Conservation (phyloP, 2,888 invertebrate species). For the Drosophila neonasuta region DNA sequence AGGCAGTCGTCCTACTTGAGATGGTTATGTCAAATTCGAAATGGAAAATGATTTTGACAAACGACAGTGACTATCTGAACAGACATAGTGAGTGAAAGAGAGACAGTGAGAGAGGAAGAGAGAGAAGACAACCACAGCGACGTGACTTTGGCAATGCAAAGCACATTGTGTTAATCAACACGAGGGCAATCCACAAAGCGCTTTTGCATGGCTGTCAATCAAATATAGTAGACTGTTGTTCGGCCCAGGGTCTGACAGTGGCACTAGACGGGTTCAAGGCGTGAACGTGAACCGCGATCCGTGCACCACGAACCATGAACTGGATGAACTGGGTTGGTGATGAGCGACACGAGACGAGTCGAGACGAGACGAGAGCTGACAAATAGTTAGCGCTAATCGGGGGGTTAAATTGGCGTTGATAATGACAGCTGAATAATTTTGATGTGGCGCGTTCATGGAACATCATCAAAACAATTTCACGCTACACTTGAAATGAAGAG, state of each 20-base stretch:
- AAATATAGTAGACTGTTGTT: conserved; percentile 28
- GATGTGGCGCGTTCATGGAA: conserved; percentile 55
- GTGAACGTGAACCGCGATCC: conserved; percentile 25
- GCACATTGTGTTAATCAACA: conserved; percentile 65
- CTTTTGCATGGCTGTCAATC: conserved; percentile 65
- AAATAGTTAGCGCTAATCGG: conserved; percentile 57
- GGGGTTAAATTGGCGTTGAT: conserved; percentile 62
- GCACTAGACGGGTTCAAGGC: conserved; percentile 38
- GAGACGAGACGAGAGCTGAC: conserved; percentile 33
- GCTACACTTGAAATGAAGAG: conserved; percentile 60
- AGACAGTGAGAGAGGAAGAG: neutral
- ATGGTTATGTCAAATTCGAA: conserved; percentile 60
- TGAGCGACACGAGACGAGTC: conserved; percentile 5
- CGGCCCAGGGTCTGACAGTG: neutral
- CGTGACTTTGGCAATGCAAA: conserved; percentile 57
- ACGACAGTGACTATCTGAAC: conserved; percentile 9
- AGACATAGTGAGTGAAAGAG: neutral
- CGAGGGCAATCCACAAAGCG: conserved; percentile 48
- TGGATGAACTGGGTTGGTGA: conserved; percentile 8
- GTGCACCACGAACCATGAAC: conserved; percentile 33
- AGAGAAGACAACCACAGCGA: conserved; percentile 13
- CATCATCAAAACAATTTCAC: conserved; percentile 67
- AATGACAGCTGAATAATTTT: conserved; percentile 59
- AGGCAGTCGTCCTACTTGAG: conserved; percentile 51
- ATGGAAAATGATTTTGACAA: conserved; percentile 59